A percentile compares a stretch with the other conserved stretches of the same genome.
Conservation (phyloP, 2,113 vertebrate species). For the Amazona guildingii region DNA sequence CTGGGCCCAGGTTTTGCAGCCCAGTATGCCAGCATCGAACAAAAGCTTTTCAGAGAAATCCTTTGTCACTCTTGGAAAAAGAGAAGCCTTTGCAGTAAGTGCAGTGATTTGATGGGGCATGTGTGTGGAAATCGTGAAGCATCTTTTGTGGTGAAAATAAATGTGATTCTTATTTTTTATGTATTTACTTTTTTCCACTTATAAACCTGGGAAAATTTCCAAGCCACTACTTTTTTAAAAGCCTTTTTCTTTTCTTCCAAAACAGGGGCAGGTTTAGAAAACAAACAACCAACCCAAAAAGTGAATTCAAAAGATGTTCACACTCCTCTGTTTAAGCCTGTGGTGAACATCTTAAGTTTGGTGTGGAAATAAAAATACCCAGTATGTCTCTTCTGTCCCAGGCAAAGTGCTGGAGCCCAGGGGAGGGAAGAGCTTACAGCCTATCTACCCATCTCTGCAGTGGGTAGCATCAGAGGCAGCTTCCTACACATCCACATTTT, state of each 20-base stretch:
- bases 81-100: neutral
- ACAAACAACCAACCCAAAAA: neutral
- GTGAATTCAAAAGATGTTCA: neutral
- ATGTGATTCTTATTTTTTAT: neutral
- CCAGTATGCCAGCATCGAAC: fast-evolving
- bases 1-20: neutral
- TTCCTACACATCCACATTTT: neutral
- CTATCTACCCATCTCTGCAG: neutral
- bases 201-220: neutral
- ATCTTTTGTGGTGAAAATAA: neutral
- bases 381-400: fast-evolving
- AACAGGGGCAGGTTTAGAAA: neutral
- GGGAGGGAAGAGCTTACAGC: neutral
- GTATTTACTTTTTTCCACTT: neutral
- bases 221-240: neutral
- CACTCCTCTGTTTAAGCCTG: neutral
- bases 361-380: neutral
- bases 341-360: neutral
- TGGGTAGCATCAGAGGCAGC: neutral
- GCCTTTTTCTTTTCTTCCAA: neutral
- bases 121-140: neutral
- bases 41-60: neutral
- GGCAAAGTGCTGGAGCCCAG: neutral
- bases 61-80: neutral
- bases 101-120: neutral